Evolutionary conservation across 2,113 vertebrate species (phyloP), one percentile per base, ranked within the genome.

Genomic region (Hepsetus odoe): DNA sequence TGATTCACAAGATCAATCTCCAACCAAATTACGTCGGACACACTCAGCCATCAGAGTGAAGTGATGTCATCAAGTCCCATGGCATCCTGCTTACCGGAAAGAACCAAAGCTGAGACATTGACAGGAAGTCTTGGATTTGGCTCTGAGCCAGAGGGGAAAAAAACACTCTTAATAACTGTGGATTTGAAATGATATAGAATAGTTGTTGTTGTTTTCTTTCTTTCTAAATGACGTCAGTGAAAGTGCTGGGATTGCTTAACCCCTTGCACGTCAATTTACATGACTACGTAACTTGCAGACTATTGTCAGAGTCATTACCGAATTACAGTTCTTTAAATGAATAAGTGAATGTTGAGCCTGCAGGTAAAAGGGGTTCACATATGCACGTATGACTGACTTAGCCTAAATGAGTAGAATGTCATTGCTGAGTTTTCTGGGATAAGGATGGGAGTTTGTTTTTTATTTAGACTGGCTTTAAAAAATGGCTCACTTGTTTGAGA

Each of bases 31-130:
- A 38, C 78, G 61, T 84, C 86, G 58, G 55, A 76, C 51, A 72
- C 81, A 82, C 75, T 76, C 46, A 67, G 18, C 38, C 33, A 64
- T 77, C 69, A 74, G 83, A 82, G 30, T 42, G 65, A 67, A 81
- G 84, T 93, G 90, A 93, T 88, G 90, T 86, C 90, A 91, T 82
- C 72, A 44, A 85, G 74, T 89, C 85, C 89, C 89, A 87, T 14
- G 86, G 81, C 87, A 91, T 76, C 40, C 82, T 76, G 85, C 84
- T 94, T 92, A 92, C 91, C 75, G 91, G 91, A 90, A 92, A 88
- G 83, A 82, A 67, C 79, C 55, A n/a, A 33, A 77, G 78, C 76
- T 38, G 58, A 83, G 87, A 77, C 82, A 82, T 79, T 91, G 90
- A 89, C 91, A 86, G 87, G 87, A 92, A 92, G 86, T 88, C 87